Evolutionary conservation across 2,797 vertebrate genomes (phyloP), one percentile per base, ranked within the genome.

Genomic region (Mallotus villosus): DNA sequence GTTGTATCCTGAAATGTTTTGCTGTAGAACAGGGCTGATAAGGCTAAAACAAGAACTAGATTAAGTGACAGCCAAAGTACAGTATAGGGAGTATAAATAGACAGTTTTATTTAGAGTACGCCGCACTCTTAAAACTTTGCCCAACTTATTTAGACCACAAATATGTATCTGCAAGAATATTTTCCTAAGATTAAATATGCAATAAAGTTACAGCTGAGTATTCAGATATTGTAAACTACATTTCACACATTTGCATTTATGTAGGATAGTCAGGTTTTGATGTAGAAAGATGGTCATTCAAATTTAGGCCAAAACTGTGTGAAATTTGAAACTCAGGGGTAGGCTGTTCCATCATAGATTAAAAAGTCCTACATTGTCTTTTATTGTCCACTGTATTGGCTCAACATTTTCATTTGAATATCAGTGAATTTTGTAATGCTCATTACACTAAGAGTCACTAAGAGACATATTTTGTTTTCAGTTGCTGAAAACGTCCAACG

Each of bases 401-500:
- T 55, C 17, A 55, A 19, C 16, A n/a, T 55, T 55, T 55, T 55
- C 51, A 55, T 55, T 17, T n/a, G 17, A 55, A 55, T 62, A 29
- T 24, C 16, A 7, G 3, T 62, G 14, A 16, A 5, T 62, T 62
- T 32, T 29, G 1, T 62, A 17, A 9, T 74, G 32, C 3, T 63
- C 9, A 4, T 11, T 34, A n/a, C n/a, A n/a, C n/a, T n/a, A n/a
- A n/a, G 24, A 37, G n/a, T 14, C 16, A 19, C 19, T 60, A 11
- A 63, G 61, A 32, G 37, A n/a, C 8, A 4, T 34, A 19, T 25
- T 8, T 55, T 51, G 9, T 67, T 46, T 69, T 1, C 55, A 82
- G 85, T 82, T 62, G 76, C 70, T 32, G 85, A 85, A 72, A 64
- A 16, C 5, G 49, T 34, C 53, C 65, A 72, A 22, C 74, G 77